A percentile compares a stretch with the other conserved stretches of the same genome.
Evolutionary conservation across 92 coral and sea anemone genomes (phyloP).

Genomic region (Heteractis magnifica): DNA sequence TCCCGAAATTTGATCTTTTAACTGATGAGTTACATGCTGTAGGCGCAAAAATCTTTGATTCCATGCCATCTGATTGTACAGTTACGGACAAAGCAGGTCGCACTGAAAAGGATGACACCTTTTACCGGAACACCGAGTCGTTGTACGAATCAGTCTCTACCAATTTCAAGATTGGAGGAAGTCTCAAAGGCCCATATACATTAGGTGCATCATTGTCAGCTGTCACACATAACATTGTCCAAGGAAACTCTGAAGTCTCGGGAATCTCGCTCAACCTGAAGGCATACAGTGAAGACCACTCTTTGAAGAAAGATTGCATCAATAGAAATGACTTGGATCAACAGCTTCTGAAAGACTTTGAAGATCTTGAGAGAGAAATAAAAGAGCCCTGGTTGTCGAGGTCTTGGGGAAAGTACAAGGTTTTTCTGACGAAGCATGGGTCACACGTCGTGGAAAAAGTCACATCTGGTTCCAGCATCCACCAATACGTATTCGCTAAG

Average conservation of each 20-base stretch:
- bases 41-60: slow-evolving; percentile 34
- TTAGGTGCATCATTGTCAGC: slow-evolving; percentile 47
- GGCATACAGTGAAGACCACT: slow-evolving; percentile 21
- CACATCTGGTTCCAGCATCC: slow-evolving; percentile 50
- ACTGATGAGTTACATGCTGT: slow-evolving; percentile 34
- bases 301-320: slow-evolving; percentile 57
- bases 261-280: slow-evolving; percentile 50
- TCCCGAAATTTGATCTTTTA: slow-evolving; percentile 49
- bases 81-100: slow-evolving; percentile 1
- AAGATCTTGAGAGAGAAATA: slow-evolving; percentile 21
- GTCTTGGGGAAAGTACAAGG: slow-evolving; percentile 48
- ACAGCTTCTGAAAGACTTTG: slow-evolving; percentile 35
- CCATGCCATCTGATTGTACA: slow-evolving; percentile 5
- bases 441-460: slow-evolving; percentile 57
- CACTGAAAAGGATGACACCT: slow-evolving; percentile 19
- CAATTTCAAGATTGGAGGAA: slow-evolving; percentile 34
- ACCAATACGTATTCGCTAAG: slow-evolving; percentile 61
- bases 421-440: slow-evolving; percentile 50
- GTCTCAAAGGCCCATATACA: slow-evolving; percentile 38
- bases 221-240: slow-evolving; percentile 49
- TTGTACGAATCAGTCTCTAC: slow-evolving; percentile 51
- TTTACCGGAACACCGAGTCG: slow-evolving; percentile 37
- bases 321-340: slow-evolving; percentile 14
- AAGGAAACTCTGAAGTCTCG: slow-evolving; percentile 29
- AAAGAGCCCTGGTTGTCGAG: slow-evolving; percentile 18